These are phyloP conservation scores for Zygogramma bicolorata DNA, from an alignment of 2,888 invertebrate genomes.

Conservation along the genomic window DNA sequence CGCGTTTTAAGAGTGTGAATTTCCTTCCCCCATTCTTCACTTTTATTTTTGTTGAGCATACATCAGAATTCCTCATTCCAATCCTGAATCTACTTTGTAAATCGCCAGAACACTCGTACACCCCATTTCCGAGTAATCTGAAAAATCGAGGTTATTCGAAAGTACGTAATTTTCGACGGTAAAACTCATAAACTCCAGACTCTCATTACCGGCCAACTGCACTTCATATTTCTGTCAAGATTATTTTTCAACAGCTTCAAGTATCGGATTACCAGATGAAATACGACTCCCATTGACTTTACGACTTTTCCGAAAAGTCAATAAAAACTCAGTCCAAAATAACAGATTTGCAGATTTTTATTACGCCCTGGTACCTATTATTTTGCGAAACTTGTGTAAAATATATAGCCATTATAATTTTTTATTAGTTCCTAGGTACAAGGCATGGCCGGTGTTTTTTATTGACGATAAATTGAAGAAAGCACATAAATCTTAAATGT, in stretches of 20 bases:
- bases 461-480: neutral
- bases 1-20: no score
- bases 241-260: neutral
- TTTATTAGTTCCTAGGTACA: conserved; percentile 10
- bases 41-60: no score
- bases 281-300: conserved; percentile 15
- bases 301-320: conserved; percentile 17
- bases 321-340: conserved; percentile 7
- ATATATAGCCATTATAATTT: conserved; percentile 14
- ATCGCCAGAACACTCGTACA: no score
- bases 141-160: no score
- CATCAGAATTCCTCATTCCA: no score
- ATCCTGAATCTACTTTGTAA: no score
- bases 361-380: conserved; percentile 10
- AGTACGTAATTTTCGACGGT: neutral
- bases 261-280: neutral
- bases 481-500: neutral
- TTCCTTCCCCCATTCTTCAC: no score
- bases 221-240: neutral
- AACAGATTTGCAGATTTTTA: conserved; percentile 20
- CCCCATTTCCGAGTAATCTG: neutral
- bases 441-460: neutral
- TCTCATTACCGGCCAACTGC: neutral
- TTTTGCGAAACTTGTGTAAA: conserved; percentile 22
- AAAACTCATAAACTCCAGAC: neutral